phyloP scores from a whole-genome alignment of 2,797 vertebrate species.

The Cryptoblepharus egeriae region DNA sequence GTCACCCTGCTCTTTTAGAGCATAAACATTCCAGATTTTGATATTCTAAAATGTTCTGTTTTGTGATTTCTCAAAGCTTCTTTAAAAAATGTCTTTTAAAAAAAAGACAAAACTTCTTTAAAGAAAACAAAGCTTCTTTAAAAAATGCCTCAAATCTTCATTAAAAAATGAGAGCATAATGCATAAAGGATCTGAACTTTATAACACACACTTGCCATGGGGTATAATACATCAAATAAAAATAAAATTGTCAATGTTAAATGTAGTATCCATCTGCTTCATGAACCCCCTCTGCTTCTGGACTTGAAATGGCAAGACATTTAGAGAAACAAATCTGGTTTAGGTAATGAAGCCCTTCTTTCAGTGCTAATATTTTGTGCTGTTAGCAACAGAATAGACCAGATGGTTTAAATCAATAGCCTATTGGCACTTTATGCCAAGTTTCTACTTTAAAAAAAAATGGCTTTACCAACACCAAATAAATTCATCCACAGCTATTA shows the following conservation, averaged over 20 bases:
- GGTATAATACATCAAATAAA: conserved; percentile 9
- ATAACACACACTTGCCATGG: conserved; percentile 2
- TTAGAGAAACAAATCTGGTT: conserved; percentile 28
- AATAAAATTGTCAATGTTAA: conserved; percentile 23
- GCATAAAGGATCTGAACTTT: not conserved
- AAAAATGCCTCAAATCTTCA: too few species aligned
- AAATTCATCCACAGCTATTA: not conserved
- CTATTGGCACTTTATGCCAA: not conserved
- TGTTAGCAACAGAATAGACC: not conserved
- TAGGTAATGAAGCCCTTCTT: conserved; percentile 12
- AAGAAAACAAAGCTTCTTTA: too few species aligned
- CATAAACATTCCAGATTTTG: too few species aligned
- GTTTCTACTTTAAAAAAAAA: not conserved
- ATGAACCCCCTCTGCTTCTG: not conserved
- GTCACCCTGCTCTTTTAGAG: too few species aligned
- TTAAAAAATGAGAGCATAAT: not conserved
- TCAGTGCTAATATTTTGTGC: not conserved
- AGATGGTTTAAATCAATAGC: conserved; percentile 25
- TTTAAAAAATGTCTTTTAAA: too few species aligned
- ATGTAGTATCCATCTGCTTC: not conserved
- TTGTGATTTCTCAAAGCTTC: not conserved
- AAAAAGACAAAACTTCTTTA: too few species aligned
- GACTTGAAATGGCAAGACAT: conserved; percentile 25
- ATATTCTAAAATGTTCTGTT: not conserved
- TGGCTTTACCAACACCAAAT: not conserved